These are phyloP conservation scores for Hipparchia sbordonii DNA, from an alignment of 2,888 invertebrate genomes.

Conservation along the genomic window DNA sequence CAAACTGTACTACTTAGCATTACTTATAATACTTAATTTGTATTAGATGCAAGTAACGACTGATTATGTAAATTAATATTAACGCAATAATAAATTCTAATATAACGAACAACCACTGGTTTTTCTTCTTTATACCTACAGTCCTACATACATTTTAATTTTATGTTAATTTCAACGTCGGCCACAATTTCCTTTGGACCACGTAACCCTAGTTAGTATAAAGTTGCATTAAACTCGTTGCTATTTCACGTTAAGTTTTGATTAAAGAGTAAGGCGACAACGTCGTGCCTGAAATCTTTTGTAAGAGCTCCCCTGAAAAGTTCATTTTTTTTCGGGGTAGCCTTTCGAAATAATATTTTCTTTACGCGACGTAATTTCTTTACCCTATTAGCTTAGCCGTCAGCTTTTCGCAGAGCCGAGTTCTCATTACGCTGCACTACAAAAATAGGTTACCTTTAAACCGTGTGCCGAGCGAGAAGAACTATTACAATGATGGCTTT, in stretches of 20 bases:
- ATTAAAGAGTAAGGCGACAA: conserved; percentile 60
- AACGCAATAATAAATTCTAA: conserved; percentile 16
- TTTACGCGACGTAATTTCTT: conserved; percentile 43
- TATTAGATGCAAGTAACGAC: not conserved
- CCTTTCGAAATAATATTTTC: conserved; percentile 68
- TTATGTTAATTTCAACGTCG: conserved; percentile 60
- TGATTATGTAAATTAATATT: conserved; percentile 2
- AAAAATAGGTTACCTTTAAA: conserved; percentile 75
- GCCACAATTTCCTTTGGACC: conserved; percentile 60
- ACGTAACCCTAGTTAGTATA: conserved; percentile 53
- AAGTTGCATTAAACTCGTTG: conserved; percentile 66
- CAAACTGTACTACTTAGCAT: too few species aligned
- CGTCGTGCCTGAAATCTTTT: conserved; percentile 57
- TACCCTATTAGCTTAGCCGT: conserved; percentile 18
- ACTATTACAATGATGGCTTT: conserved; percentile 75
- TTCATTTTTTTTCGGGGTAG: conserved; percentile 53
- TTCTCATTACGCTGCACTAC: conserved; percentile 57
- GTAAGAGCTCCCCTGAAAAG: conserved; percentile 58
- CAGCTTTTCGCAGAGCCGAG: conserved; percentile 74
- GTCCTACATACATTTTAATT: conserved; percentile 47
- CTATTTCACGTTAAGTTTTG: conserved; percentile 63
- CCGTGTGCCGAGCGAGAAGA: conserved; percentile 60
- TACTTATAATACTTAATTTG: not conserved
- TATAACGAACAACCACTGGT: conserved; percentile 15
- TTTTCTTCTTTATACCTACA: conserved; percentile 47